Evolutionary conservation across 2,797 vertebrate species (phyloP), one percentile per base, ranked within the genome.

Genomic region (Coranthus polyacanthus): DNA sequence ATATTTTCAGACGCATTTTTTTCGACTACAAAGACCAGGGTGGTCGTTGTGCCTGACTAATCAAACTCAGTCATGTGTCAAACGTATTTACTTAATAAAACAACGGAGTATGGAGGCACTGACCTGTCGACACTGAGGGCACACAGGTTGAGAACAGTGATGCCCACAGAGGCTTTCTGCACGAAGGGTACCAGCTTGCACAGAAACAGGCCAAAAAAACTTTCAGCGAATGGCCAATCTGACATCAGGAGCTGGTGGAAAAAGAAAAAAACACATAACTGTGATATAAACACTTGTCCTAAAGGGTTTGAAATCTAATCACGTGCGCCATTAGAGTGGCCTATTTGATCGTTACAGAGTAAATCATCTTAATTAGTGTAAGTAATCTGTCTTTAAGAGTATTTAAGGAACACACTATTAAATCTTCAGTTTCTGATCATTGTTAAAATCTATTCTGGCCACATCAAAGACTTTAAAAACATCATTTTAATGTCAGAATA

Each of bases 51-150:
- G 1, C 6, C 26, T 29, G 26, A 5, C 26, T 7, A 29, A 7
- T 29, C 26, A 4, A 29, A 29, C 3, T 26, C n/a, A n/a, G n/a
- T n/a, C n/a, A n/a, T n/a, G n/a, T n/a, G n/a, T n/a, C n/a, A n/a
- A n/a, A n/a, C n/a, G n/a, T 26, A 26, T 26, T 26, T 26, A 3
- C 24, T 26, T 26, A 26, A 26, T 26, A 26, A 29, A 5, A 29
- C 2, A 29, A 7, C 38, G 29, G 8, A 0, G 8, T 36, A 17
- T 36, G 12, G 24, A 1, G 26, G 17, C 18, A 79, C 58, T 80
- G 93, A 99, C 98, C 98, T 99, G 96, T 99, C 97, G 57, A 99
- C 96, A 9, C 98, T 99, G 67, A 99, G 96, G 46, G 97, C 97
- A 4, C 97, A 98, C 88, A 99, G 92, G 82, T 97, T 99, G 81